phyloP scores from a whole-genome alignment of 2,113 vertebrate species.

The Nothocercus nigrocapillus region DNA sequence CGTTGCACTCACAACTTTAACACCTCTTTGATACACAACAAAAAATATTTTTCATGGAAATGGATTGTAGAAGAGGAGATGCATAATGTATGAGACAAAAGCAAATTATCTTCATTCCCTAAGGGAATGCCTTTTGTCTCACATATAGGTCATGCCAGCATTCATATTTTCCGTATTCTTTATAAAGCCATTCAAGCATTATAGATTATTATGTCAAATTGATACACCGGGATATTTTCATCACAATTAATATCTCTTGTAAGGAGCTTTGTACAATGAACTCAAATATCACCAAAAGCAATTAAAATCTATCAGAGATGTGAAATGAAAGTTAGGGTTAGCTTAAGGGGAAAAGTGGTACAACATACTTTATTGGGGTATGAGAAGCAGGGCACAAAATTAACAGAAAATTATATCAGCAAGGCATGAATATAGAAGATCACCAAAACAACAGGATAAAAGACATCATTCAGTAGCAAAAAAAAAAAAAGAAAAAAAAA shows the following conservation, averaged over 20 bases:
- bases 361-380: neutral
- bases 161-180: slow-evolving; percentile 53
- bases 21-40: neutral
- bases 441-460: neutral
- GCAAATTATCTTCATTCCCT: slow-evolving; percentile 65
- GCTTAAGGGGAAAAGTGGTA: neutral
- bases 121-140: slow-evolving; percentile 59
- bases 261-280: slow-evolving; percentile 53
- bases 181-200: slow-evolving; percentile 52
- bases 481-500: neutral
- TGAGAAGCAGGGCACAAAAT: slow-evolving; percentile 53
- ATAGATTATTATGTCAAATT: slow-evolving; percentile 68
- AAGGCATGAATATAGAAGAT: neutral
- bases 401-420: neutral
- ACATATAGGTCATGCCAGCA: slow-evolving; percentile 63
- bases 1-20: slow-evolving; percentile 36
- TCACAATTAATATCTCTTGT: slow-evolving; percentile 64
- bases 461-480: neutral
- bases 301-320: slow-evolving; percentile 48
- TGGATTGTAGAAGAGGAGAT: slow-evolving; percentile 13
- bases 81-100: slow-evolving; percentile 58
- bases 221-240: slow-evolving; percentile 38
- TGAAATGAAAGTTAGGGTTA: slow-evolving; percentile 27
- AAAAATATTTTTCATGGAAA: slow-evolving; percentile 53
- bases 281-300: slow-evolving; percentile 55